phyloP scores from a whole-genome alignment of 2,888 invertebrate species.

The Microplitis manilae region DNA sequence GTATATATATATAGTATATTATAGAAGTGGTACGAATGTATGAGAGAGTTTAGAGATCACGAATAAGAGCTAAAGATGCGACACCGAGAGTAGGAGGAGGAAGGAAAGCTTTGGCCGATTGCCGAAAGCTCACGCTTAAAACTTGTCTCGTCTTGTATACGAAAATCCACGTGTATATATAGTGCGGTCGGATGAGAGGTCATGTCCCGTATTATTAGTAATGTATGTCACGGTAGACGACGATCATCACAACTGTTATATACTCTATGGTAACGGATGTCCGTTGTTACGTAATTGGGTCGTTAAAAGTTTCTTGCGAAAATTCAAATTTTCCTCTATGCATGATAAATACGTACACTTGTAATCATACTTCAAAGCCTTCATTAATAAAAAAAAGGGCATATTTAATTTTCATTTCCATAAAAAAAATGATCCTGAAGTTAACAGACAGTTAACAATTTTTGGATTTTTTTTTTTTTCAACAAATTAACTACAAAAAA shows the following conservation, averaged over 20 bases:
- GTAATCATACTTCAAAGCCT: slow-evolving; percentile 10
- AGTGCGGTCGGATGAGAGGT: slow-evolving; percentile 44
- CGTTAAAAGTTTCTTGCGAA: slow-evolving; percentile 36
- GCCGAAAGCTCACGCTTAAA: slow-evolving; percentile 48
- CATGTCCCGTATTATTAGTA: slow-evolving; percentile 65
- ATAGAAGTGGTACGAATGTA: not conserved
- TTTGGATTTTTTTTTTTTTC: too few species aligned
- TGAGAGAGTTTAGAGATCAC: slow-evolving; percentile 16
- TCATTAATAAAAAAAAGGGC: not conserved
- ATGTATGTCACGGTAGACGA: slow-evolving; percentile 49
- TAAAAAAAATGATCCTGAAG: not conserved
- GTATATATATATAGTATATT: not conserved
- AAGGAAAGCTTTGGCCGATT: slow-evolving; percentile 58
- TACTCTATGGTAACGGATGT: slow-evolving; percentile 20
- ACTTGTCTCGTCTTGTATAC: slow-evolving; percentile 42
- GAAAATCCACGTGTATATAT: slow-evolving; percentile 22
- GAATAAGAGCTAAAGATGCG: slow-evolving; percentile 25
- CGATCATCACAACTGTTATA: slow-evolving; percentile 13
- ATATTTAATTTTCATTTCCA: not conserved
- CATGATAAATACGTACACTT: slow-evolving; percentile 9
- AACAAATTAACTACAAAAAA: too few species aligned
- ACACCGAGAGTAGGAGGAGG: slow-evolving; percentile 35
- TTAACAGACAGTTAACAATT: too few species aligned
- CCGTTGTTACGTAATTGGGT: slow-evolving; percentile 30
- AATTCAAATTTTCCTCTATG: slow-evolving; percentile 6